Percentiles rank a stretch among this genome's conserved stretches.
phyloP scores from a whole-genome alignment of 2,888 invertebrate species.

The Allacma fusca region DNA sequence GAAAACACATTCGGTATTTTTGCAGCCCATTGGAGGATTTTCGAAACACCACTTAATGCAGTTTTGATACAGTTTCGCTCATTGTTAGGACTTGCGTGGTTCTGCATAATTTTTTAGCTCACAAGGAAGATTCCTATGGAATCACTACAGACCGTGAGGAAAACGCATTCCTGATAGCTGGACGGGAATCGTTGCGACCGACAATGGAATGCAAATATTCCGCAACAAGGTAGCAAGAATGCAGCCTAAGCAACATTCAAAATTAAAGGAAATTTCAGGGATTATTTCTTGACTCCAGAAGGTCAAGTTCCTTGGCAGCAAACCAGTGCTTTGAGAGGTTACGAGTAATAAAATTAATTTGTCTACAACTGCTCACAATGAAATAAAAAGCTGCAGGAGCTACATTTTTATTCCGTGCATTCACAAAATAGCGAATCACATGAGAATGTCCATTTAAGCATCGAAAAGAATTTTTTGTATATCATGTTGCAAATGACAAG shows the following conservation, averaged over 20 bases:
- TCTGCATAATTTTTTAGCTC: constrained; percentile 48
- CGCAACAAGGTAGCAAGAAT: constrained; percentile 25
- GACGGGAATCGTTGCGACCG: background rate
- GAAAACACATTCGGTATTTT: too few species aligned
- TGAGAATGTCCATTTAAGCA: too few species aligned
- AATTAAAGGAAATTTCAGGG: background rate
- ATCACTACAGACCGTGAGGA: background rate
- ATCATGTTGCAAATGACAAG: constrained; percentile 2
- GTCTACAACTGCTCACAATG: too few species aligned
- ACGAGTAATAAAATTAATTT: background rate
- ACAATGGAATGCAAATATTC: background rate
- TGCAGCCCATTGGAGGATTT: constrained; percentile 51
- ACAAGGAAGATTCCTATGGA: constrained; percentile 19
- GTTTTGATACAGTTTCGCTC: constrained; percentile 44
- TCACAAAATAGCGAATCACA: too few species aligned
- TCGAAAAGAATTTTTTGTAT: background rate
- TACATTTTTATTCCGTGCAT: too few species aligned
- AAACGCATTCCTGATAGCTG: background rate
- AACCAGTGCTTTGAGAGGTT: background rate
- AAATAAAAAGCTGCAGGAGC: too few species aligned
- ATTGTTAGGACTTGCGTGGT: constrained; percentile 43
- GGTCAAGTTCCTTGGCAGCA: too few species aligned
- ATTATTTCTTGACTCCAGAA: constrained; percentile 17
- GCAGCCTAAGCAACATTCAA: background rate
- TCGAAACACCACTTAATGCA: too few species aligned